phyloP scores from a whole-genome alignment of 2,888 invertebrate genomes.

The Ectemnius continuus region DNA sequence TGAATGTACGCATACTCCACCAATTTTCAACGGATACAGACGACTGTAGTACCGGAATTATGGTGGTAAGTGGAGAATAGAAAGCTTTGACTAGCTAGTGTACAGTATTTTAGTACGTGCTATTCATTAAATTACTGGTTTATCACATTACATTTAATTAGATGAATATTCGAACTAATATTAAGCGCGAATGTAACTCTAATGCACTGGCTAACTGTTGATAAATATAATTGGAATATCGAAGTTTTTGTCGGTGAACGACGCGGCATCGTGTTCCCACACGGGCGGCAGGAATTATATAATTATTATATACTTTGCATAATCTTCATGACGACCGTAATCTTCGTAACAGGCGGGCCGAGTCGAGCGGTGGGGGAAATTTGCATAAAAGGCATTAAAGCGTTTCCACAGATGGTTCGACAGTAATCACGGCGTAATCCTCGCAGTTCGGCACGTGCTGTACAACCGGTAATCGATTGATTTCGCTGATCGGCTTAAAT shows the following conservation, averaged over 20 bases:
- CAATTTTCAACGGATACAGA: no score
- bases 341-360: constrained; percentile 39
- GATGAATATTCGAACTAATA: no score
- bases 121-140: no score
- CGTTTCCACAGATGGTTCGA: constrained; percentile 60
- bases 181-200: no score
- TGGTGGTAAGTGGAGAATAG: no score
- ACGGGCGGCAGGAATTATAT: constrained; percentile 44
- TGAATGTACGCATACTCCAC: no score
- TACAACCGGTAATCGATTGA: constrained; percentile 59
- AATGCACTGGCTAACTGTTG: no score
- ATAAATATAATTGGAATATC: constrained; percentile 37
- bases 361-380: constrained; percentile 52
- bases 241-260: constrained; percentile 9
- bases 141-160: no score
- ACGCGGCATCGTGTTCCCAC: constrained; percentile 29
- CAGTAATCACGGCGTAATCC: constrained; percentile 62
- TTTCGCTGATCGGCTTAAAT: constrained; percentile 64
- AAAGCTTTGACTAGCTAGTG: no score
- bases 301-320: constrained; percentile 52
- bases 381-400: constrained; percentile 63
- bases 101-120: no score
- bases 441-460: constrained; percentile 52
- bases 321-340: constrained; percentile 55
- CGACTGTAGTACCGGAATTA: no score